Evolutionary conservation across 2,888 invertebrate genomes (phyloP).

Genomic region (Hydriomena furcata): DNA sequence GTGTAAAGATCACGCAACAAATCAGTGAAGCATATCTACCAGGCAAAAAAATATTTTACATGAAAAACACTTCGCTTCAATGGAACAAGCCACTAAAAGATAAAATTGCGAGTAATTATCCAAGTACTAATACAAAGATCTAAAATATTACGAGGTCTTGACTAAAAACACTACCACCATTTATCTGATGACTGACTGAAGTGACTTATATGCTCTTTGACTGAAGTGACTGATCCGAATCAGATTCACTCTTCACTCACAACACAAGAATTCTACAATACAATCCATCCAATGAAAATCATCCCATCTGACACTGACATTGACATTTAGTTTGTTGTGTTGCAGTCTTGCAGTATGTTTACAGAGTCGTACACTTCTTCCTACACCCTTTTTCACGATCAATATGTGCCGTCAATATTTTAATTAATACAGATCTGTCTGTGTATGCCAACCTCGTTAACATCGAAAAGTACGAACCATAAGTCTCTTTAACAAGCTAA

Average conservation of each 20-base stretch:
- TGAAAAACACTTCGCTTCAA: constrained; percentile 12
- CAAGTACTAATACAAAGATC: constrained; percentile 9
- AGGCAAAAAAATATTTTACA: constrained; percentile 25
- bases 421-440: too few species aligned
- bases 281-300: constrained; percentile 6
- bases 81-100: constrained; percentile 13
- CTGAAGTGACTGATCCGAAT: too few species aligned
- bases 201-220: too few species aligned
- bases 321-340: not conserved
- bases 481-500: too few species aligned
- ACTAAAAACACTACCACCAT: constrained; percentile 75
- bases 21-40: constrained; percentile 40
- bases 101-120: constrained; percentile 11
- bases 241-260: constrained; percentile 36
- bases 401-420: too few species aligned
- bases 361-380: too few species aligned
- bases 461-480: too few species aligned
- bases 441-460: too few species aligned
- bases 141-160: constrained; percentile 37
- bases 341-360: too few species aligned
- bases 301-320: constrained; percentile 10
- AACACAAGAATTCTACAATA: constrained; percentile 28
- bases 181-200: too few species aligned
- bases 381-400: too few species aligned
- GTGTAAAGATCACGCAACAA: constrained; percentile 50